Evolutionary conservation across 2,888 invertebrate species (phyloP), one percentile per base, ranked within the genome.

Genomic region (Nesidiocoris tenuis): DNA sequence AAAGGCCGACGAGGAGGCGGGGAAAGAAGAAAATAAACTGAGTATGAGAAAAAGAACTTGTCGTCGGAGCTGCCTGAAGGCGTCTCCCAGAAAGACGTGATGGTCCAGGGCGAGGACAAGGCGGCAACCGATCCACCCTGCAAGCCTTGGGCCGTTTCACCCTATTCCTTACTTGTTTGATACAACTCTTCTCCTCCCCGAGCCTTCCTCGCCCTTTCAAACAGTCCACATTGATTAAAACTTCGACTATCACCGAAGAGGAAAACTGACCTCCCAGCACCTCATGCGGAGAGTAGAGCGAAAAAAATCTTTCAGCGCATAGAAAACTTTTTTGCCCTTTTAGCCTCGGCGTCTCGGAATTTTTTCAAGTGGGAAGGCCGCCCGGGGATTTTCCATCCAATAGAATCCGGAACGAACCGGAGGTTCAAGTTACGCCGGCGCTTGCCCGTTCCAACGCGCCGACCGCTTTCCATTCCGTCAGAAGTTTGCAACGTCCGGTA

Each of bases 191-290:
- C 12, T 39, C 12, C 39, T 39, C 39, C 12, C 39, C 39, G 12
- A 7, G 12, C 39, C 12, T 12, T 12, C 39, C 5, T 39, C 39
- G 3, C 12, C 39, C 39, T 39, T 39, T 39, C 3, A 12, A 39
- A 39, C 61, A 7, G 59, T 70, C 70, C 70, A 70, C 70, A 70
- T 70, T 70, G 70, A 70, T 70, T 70, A 70, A 70, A 70, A 70
- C 70, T 70, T 70, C 59, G 70, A 70, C 70, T 25, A 70, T 70
- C 70, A 59, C 70, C 70, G 39, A 39, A 39, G 39, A 39, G 12
- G 39, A 12, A 39, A 39, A 39, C 39, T 39, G 39, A 39, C 39
- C 39, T 39, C 39, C 12, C 39, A 12, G 39, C 39, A 39, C 39
- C 39, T 39, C 39, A 39, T 39, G 39, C 39, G 39, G 12, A 39